These are phyloP conservation scores for Oligia strigilis DNA, from an alignment of 2,888 invertebrate genomes.

Conservation along the genomic window DNA sequence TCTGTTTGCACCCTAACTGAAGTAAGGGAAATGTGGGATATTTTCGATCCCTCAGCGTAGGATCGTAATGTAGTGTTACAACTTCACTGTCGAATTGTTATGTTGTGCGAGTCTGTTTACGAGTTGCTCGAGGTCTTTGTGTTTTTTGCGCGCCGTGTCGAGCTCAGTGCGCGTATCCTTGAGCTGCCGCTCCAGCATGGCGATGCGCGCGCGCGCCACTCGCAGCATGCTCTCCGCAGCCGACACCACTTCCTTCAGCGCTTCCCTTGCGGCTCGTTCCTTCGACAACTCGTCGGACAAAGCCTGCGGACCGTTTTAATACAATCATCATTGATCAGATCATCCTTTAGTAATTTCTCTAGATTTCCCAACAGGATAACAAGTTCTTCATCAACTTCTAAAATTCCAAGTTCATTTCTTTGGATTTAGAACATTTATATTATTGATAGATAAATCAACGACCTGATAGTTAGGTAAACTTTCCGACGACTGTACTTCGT, in stretches of 20 bases:
- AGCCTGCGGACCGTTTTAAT: conserved; percentile 64
- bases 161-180: conserved; percentile 81
- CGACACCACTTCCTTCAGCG: conserved; percentile 82
- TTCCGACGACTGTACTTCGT: conserved; percentile 53
- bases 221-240: conserved; percentile 85
- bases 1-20: conserved; percentile 24
- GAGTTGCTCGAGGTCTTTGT: conserved; percentile 86
- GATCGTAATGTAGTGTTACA: conserved; percentile 75
- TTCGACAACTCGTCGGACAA: conserved; percentile 79
- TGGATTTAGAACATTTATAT: conserved; percentile 1
- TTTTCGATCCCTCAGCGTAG: conserved; percentile 54
- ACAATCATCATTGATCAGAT: neutral
- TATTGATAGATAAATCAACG: neutral
- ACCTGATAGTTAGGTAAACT: conserved; percentile 71
- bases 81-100: conserved; percentile 76
- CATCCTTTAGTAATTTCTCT: neutral
- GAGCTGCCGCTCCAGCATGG: conserved; percentile 82
- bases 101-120: conserved; percentile 80
- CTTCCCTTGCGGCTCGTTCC: conserved; percentile 82
- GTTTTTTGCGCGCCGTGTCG: conserved; percentile 80
- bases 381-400: neutral
- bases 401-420: neutral
- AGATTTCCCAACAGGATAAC: neutral
- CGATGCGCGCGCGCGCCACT: conserved; percentile 83
- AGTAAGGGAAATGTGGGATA: conserved; percentile 36